These are phyloP conservation scores for Pollenia labialis DNA, from an alignment of 2,888 invertebrate species.

Conservation along the genomic window DNA sequence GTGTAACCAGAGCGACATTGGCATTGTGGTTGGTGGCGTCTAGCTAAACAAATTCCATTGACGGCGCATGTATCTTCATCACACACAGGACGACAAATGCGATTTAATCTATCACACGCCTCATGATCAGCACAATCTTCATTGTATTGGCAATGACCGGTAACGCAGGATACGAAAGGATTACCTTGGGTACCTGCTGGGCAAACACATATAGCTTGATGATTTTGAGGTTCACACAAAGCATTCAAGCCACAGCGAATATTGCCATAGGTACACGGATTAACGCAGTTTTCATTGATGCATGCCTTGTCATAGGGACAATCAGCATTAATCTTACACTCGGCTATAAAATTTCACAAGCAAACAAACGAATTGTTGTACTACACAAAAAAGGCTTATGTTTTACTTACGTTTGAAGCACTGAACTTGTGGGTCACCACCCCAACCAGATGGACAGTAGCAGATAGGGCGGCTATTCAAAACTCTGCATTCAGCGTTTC, in stretches of 20 bases:
- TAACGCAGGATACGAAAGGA: conserved; percentile 91
- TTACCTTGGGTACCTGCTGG: conserved; percentile 94
- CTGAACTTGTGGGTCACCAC: conserved; percentile 93
- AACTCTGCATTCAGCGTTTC: conserved; percentile 91
- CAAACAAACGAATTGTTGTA: not conserved
- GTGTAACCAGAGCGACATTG: conserved; percentile 89
- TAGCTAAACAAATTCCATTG: conserved; percentile 90
- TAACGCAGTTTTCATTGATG: conserved; percentile 90
- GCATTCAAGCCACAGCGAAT: conserved; percentile 92
- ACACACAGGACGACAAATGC: conserved; percentile 92
- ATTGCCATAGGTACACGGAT: conserved; percentile 88
- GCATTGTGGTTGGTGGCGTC: conserved; percentile 91
- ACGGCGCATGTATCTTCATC: conserved; percentile 92
- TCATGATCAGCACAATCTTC: conserved; percentile 94
- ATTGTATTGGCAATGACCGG: conserved; percentile 93
- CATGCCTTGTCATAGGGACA: conserved; percentile 94
- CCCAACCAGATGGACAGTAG: conserved; percentile 92
- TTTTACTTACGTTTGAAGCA: conserved; percentile 92
- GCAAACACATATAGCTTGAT: conserved; percentile 92
- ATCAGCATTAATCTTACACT: conserved; percentile 90
- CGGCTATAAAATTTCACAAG: conserved; percentile 85
- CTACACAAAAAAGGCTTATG: not conserved
- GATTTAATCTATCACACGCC: conserved; percentile 92
- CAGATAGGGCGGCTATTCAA: conserved; percentile 92
- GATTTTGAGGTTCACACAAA: conserved; percentile 89